phyloP scores from a whole-genome alignment of 53 echinoderm and acorn worm genomes.

The Hippasteria phrygiana region DNA sequence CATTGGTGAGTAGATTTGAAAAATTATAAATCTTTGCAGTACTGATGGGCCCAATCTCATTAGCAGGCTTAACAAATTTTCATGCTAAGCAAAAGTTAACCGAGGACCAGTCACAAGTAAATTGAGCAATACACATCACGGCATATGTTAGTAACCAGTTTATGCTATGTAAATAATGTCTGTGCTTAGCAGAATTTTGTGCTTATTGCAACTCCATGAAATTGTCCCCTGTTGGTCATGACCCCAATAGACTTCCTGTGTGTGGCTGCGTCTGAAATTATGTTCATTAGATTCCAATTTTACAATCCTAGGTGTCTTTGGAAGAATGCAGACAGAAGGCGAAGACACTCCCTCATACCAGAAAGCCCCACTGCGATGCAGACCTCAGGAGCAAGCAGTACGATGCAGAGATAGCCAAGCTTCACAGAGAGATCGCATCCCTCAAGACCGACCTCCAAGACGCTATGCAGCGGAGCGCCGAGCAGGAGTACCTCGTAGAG shows the following conservation, averaged over 20 bases:
- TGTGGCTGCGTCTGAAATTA: too few relatives aligned
- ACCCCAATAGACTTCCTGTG: too few relatives aligned
- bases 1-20: slow-evolving; percentile 21
- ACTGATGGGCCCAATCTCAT: too few relatives aligned
- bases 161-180: too few relatives aligned
- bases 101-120: too few relatives aligned
- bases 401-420: slow-evolving; percentile 63
- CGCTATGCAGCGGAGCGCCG: slow-evolving; percentile 8
- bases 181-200: too few relatives aligned
- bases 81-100: too few relatives aligned
- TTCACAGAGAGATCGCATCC: slow-evolving; percentile 30
- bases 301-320: slow-evolving; percentile 27
- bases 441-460: slow-evolving; percentile 21
- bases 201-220: too few relatives aligned
- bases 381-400: slow-evolving; percentile 46
- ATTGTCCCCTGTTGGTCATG: too few relatives aligned
- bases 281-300: not conserved
- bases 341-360: slow-evolving; percentile 50
- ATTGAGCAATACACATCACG: too few relatives aligned
- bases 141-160: too few relatives aligned
- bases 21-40: too few relatives aligned
- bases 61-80: not conserved
- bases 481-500: slow-evolving; percentile 37
- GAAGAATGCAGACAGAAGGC: slow-evolving; percentile 56
- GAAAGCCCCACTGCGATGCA: slow-evolving; percentile 46